phyloP scores from a whole-genome alignment of 2,113 vertebrate genomes.

The Rhynchopsitta pachyrhyncha region DNA sequence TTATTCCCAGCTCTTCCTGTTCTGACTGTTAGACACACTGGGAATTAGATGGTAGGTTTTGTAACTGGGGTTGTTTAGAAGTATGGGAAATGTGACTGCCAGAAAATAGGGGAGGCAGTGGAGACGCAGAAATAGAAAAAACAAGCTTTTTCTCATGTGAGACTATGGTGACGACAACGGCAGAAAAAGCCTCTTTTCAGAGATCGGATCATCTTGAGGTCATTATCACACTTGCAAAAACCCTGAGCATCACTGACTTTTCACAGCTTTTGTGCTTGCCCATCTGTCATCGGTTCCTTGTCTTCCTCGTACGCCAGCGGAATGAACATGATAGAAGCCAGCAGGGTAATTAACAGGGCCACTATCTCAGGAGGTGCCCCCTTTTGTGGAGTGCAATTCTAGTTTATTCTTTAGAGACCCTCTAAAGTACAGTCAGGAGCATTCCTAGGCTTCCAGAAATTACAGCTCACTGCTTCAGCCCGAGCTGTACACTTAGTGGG shows the following conservation, averaged over 20 bases:
- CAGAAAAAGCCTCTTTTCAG: background rate
- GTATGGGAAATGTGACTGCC: background rate
- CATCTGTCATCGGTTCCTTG: constrained; percentile 5
- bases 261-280: constrained; percentile 16
- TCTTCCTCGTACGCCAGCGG: background rate
- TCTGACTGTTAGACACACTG: background rate
- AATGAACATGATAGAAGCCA: background rate
- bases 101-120: background rate
- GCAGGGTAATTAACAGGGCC: background rate
- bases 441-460: background rate
- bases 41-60: background rate
- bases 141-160: background rate
- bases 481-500: background rate
- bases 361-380: background rate
- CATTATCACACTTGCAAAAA: constrained; percentile 27
- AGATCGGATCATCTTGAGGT: constrained; percentile 25
- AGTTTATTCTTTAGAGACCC: background rate
- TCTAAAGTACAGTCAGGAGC: background rate
- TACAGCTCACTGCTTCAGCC: background rate
- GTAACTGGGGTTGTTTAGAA: background rate
- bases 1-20: background rate
- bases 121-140: background rate
- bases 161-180: background rate
- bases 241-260: background rate
- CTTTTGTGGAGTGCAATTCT: background rate